Base-by-base conservation (phyloP, 2,113 vertebrate species). In the Pipa parva region DNA sequence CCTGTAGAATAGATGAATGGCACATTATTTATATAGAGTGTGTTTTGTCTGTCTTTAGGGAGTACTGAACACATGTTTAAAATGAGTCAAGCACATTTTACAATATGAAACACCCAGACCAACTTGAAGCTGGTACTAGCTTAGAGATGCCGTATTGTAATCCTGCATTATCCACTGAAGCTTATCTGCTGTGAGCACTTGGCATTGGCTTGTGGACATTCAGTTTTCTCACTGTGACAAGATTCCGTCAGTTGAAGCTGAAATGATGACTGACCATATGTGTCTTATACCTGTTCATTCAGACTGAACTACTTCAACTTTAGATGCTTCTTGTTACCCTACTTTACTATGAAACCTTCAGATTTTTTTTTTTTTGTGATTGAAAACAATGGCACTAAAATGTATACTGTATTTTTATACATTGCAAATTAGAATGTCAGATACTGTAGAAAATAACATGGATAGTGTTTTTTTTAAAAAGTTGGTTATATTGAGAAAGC, bases 161-260 rank as follows among this genome's bases (percentile, higher is more conserved):
- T 68, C 65, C 57, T 20, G 25, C 46, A 21, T 51, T 59, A 68
- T 59, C 48, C 57, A 39, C 46, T 51, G 45, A 68, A 60, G 65
- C 65, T 59, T 68, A 60, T 68, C 46, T 39, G 29, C 57, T 39
- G 24, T 7, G 57, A 42, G 27, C 21, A 42, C 56, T 25, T 52
- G 56, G 63, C 55, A 59, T 10, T 13, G n/a, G 24, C 57, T 39
- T 25, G 56, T 42, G 48, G 65, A 26, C 65, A 51, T 18, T n/a
- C 7, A 28, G 15, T 58, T 46, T 37, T 59, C 42, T 22, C 28
- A 51, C 15, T 58, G 46, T 59, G 65, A 68, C 65, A 51, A 52
- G 33, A 29, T 60, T 60, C 56, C 57, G 42, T 68, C 46, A 42
- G 39, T 29, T 5, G 5, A 21, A 55, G 11, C 11, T 31, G 42